Evolutionary conservation across 2,888 invertebrate genomes (phyloP).

Genomic region (Merodon equestris): DNA sequence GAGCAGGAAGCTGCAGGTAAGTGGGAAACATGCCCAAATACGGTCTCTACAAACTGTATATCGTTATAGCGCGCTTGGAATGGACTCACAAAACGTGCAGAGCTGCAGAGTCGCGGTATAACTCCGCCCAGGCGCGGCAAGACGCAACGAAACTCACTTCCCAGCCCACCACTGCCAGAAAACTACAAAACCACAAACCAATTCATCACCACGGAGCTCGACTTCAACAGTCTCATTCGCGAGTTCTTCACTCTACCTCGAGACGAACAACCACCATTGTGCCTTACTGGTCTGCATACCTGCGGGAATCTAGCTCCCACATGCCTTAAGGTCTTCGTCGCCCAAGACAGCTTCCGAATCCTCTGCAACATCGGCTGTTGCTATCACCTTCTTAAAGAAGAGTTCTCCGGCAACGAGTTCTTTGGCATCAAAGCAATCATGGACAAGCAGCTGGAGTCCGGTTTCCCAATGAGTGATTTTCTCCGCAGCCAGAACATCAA

Average conservation of each 20-base stretch:
- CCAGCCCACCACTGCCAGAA: conserved; percentile 34
- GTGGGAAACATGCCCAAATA: no score
- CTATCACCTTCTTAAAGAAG: conserved; percentile 88
- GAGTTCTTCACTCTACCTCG: conserved; percentile 79
- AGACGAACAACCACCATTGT: conserved; percentile 77
- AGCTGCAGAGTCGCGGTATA: conserved; percentile 78
- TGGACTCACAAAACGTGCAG: conserved; percentile 80
- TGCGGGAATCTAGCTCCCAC: conserved; percentile 91
- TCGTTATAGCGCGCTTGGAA: conserved; percentile 81
- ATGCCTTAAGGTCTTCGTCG: conserved; percentile 84
- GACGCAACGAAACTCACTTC: conserved; percentile 56
- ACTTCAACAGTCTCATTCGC: conserved; percentile 80
- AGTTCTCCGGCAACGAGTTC: conserved; percentile 76
- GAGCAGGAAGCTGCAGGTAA: conserved; percentile 76
- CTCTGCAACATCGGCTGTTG: conserved; percentile 94
- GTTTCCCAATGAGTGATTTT: conserved; percentile 85
- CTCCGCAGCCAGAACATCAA: conserved; percentile 80
- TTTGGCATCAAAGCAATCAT: conserved; percentile 74
- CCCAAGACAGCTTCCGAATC: conserved; percentile 80
- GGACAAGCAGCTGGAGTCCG: conserved; percentile 75
- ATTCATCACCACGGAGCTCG: conserved; percentile 82
- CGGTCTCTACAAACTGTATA: not conserved
- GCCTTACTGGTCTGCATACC: conserved; percentile 89
- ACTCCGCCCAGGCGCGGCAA: conserved; percentile 73
- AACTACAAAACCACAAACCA: conserved; percentile 83